A percentile compares a stretch with the other conserved stretches of the same genome.
phyloP scores from a whole-genome alignment of 2,888 invertebrate species.

The Drosophila nr. perissopoda region DNA sequence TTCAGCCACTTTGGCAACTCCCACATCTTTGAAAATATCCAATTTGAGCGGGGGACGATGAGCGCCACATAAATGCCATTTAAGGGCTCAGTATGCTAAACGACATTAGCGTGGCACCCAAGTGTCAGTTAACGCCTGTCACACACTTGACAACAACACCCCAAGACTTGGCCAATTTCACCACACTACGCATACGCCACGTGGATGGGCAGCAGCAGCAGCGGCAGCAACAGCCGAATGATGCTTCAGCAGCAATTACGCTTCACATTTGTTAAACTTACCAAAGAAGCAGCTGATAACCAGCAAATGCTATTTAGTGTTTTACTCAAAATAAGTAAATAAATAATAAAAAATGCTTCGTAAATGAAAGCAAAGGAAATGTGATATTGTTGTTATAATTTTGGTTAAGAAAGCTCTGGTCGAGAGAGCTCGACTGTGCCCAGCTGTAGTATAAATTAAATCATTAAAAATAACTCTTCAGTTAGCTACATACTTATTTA shows the following conservation, averaged over 20 bases:
- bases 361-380: neutral
- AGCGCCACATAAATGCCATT: conserved; percentile 75
- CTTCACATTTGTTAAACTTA: conserved; percentile 33
- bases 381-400: neutral
- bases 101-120: conserved; percentile 72
- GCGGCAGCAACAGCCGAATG: conserved; percentile 1
- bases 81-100: conserved; percentile 77
- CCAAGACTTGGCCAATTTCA: conserved; percentile 42
- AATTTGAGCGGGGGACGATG: conserved; percentile 50
- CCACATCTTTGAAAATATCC: conserved; percentile 58
- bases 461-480: neutral
- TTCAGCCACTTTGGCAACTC: conserved; percentile 28
- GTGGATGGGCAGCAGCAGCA: conserved; percentile 25
- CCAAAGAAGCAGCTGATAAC: neutral
- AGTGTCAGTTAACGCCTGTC: conserved; percentile 77
- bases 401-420: neutral
- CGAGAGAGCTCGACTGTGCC: neutral
- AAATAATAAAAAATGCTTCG: neutral
- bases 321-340: neutral
- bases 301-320: neutral
- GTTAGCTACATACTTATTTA: neutral
- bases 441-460: neutral
- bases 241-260: conserved; percentile 53
- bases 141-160: conserved; percentile 36
- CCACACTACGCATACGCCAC: conserved; percentile 62